Conservation (phyloP, 2,888 invertebrate genomes). For the Rhyacophila evoluta region DNA sequence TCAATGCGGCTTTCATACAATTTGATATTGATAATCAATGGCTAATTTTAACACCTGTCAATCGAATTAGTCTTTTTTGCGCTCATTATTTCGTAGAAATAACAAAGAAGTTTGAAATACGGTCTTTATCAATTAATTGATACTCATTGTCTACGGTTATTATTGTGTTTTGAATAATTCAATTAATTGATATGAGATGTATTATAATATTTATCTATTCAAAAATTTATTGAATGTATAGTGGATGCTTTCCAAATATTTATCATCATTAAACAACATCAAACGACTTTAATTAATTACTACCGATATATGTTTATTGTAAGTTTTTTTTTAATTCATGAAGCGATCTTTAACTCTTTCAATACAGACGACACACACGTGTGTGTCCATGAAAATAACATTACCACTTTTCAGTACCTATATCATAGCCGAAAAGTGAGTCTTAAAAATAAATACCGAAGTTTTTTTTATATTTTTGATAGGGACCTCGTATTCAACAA, state of each 20-base stretch:
- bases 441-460: no score
- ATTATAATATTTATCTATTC: not conserved
- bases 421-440: no score
- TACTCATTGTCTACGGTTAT: not conserved
- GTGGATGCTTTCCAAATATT: not conserved
- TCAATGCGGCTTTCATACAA: not conserved
- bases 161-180: not conserved
- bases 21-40: conserved; percentile 8
- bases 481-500: no score
- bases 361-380: no score
- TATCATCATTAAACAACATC: not conserved
- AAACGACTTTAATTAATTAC: no score
- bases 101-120: not conserved
- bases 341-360: no score
- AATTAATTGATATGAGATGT: not conserved
- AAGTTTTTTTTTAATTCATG: no score
- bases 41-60: conserved; percentile 8
- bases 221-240: not conserved
- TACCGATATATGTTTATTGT: no score
- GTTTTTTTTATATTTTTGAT: no score
- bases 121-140: not conserved
- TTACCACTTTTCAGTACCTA: no score
- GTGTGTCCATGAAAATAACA: no score
- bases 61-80: not conserved
- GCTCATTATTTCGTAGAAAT: no score